Base-by-base conservation (phyloP, 2,888 invertebrate genomes). In the Scaptomyza polygonia region DNA sequence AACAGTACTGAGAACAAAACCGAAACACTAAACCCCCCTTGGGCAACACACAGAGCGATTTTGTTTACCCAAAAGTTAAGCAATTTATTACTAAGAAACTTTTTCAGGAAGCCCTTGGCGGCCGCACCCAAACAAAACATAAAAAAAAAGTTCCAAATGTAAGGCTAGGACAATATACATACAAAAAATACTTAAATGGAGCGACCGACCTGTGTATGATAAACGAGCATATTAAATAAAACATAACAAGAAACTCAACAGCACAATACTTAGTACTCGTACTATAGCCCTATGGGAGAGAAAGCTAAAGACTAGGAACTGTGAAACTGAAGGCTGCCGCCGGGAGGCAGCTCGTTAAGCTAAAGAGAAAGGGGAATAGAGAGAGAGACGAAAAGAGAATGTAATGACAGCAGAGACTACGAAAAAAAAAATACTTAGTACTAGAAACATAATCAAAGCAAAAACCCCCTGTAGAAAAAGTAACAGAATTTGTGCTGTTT, bases 21-120 rank as follows among this genome's bases (percentile, higher is more conserved):
- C 16, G 39, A 16, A 39, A 39, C 16, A 39, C 39, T 14, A 9
- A 39, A 16, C 14, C 9, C 9, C 39, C 39, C 16, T 9, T 16
- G 39, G 39, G 39, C 16, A 11, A 2, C 5, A 34, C 52, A 56
- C 58, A 75, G 67, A 69, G 63, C 72, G 78, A 86, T 72, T 86
- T 80, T 84, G 84, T 84, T 84, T 80, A 80, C 75, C 84, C 65
- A 72, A 83, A 83, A 83, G 86, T 83, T 86, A 84, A 73, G 86
- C 82, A 84, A 83, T 83, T 83, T 86, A 72, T 86, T 83, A 84
- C 80, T 84, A 84, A 83, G 78, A 86, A 80, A 84, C 77, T 86
- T 82, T 79, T 81, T 47, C 67, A 72, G 39, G 0, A 39, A 48
- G 61, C 61, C 44, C 63, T 52, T 63, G 67, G 45, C 42, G 51